Evolutionary conservation across 2,888 invertebrate genomes (phyloP), one percentile per base, ranked within the genome.

Genomic region (Drosophila limbata): DNA sequence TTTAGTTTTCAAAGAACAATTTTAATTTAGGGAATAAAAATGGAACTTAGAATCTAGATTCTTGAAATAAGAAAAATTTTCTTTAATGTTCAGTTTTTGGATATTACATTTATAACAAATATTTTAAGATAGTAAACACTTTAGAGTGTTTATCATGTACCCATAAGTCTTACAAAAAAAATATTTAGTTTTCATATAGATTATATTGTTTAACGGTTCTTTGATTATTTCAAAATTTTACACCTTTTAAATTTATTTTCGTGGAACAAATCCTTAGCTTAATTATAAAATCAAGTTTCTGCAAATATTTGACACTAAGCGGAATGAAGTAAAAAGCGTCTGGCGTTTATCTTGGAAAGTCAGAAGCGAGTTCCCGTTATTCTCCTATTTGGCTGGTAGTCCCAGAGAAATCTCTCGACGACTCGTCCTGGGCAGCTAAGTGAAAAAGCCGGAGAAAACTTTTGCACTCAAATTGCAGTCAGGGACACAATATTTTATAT

Each of bases 371-470:
- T 33, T 13, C 11, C n/a, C 51, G 17, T 19, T 37, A 15, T 21
- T 37, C 15, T 55, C 33, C 3, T 61, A 68, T 69, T 77, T 65
- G 74, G 62, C 44, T 57, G 59, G 57, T 70, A 64, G 66, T 67
- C 15, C 31, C 47, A 59, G 31, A 28, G 15, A 37, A 57, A 37
- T 31, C 15, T 48, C 28, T 48, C 11, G 9, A 44, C 37, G 28
- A 47, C 28, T 44, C 8, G 17, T 15, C 25, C 17, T 13, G 35
- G 17, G 55, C 13, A 52, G 47, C 42, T 72, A 78, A 81, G 73
- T 70, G 73, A 79, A 83, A 84, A 86, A 64, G 83, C 69, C 69
- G 61, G 37, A 48, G 61, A 63, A 79, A 87, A 85, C 68, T 88
- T 87, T 69, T 69, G 45, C 82, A 69, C 44, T 65, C 60, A 86